Conservation (phyloP, 2,888 invertebrate genomes). For the Amblyteles armatorius region DNA sequence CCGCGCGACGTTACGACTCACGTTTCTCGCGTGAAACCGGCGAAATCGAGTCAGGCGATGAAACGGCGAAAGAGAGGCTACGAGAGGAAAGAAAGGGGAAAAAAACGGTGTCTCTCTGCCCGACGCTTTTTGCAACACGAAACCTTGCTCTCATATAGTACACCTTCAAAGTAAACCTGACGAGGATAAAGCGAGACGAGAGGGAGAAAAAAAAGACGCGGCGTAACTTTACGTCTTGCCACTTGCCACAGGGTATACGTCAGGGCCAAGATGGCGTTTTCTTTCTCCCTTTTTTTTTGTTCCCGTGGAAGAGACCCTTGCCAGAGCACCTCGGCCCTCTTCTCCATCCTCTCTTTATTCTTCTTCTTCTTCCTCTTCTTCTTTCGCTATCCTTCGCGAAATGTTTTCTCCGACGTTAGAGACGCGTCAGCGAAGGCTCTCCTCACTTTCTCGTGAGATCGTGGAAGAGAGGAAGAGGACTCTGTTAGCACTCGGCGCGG, state of each 20-base stretch:
- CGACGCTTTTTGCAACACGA: constrained; percentile 29
- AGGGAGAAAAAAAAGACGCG: constrained; percentile 13
- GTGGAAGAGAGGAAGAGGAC: constrained; percentile 12
- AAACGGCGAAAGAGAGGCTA: neutral
- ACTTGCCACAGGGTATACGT: constrained; percentile 42
- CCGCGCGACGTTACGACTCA: constrained; percentile 8
- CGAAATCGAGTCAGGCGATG: constrained; percentile 18
- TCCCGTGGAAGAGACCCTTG: constrained; percentile 34
- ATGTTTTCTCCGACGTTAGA: constrained; percentile 64
- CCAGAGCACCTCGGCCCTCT: constrained; percentile 36
- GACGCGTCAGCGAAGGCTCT: constrained; percentile 63
- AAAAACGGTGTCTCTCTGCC: neutral
- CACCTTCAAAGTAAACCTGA: constrained; percentile 39
- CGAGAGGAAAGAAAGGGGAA: constrained; percentile 8
- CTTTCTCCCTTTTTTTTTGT: constrained; percentile 28
- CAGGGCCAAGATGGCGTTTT: constrained; percentile 47
- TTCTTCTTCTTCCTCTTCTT: constrained; percentile 17
- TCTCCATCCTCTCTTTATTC: neutral
- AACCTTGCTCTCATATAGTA: constrained; percentile 29
- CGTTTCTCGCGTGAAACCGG: constrained; percentile 13
- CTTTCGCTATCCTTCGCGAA: constrained; percentile 37
- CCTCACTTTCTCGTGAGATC: constrained; percentile 19
- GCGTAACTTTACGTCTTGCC: constrained; percentile 38
- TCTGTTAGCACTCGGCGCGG: constrained; percentile 56
- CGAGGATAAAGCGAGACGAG: neutral